Conservation (phyloP, 2,888 invertebrate species). For the Tinea pellionella region DNA sequence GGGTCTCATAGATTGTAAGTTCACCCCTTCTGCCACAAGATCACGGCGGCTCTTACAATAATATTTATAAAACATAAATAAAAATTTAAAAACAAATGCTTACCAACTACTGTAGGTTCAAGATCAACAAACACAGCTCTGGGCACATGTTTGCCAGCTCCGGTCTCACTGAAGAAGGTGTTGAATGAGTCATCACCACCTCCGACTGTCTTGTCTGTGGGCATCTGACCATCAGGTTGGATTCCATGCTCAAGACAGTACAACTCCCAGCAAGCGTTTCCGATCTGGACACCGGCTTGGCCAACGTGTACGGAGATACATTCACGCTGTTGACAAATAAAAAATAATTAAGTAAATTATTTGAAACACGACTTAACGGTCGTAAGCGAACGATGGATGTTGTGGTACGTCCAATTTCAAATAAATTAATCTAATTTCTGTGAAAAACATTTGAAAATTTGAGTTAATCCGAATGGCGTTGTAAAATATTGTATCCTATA, state of each 20-base stretch:
- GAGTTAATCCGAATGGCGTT: no score
- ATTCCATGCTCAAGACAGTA: conserved; percentile 91
- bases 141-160: conserved; percentile 95
- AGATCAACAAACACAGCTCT: conserved; percentile 95
- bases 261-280: conserved; percentile 91
- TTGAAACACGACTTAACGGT: neutral
- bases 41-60: no score
- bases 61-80: no score
- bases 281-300: conserved; percentile 84
- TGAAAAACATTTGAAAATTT: no score
- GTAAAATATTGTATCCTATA: no score
- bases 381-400: no score
- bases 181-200: conserved; percentile 95
- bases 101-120: conserved; percentile 92
- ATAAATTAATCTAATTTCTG: no score
- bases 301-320: conserved; percentile 74
- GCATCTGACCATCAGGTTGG: conserved; percentile 95
- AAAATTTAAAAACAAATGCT: conserved; percentile 21
- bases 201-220: conserved; percentile 90
- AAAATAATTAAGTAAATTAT: conserved; percentile 8
- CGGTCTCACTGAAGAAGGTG: conserved; percentile 95
- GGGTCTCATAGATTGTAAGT: no score
- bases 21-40: no score
- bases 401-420: neutral
- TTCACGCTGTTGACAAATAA: conserved; percentile 63